These are phyloP conservation scores for Cygnus buccinator DNA, from an alignment of 2,113 vertebrate species.

Conservation along the genomic window DNA sequence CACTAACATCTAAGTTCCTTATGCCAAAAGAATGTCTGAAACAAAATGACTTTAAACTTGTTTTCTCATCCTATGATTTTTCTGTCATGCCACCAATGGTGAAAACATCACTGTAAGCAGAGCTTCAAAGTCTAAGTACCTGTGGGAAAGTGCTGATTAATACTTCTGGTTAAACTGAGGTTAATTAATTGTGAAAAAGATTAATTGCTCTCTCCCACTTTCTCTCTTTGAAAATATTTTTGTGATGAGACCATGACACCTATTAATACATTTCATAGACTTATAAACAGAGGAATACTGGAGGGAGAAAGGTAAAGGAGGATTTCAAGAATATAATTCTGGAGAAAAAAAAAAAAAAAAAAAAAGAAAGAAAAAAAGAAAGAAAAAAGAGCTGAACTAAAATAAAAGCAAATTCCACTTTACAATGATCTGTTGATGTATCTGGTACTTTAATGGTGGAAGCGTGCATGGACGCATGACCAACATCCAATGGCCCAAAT, in stretches of 20 bases:
- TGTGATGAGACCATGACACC: constrained; percentile 13
- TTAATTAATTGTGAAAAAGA: constrained; percentile 47
- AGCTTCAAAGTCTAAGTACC: background rate
- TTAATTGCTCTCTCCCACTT: constrained; percentile 19
- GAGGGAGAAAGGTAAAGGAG: background rate
- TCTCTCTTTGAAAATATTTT: background rate
- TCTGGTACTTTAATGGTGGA: background rate
- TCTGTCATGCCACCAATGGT: background rate
- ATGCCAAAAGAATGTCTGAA: background rate
- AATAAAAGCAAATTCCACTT: background rate
- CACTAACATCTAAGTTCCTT: background rate
- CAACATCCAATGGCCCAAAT: background rate
- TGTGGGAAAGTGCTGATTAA: constrained; percentile 14
- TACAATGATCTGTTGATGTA: background rate
- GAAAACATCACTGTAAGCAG: background rate
- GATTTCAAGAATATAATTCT: background rate
- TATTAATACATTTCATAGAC: constrained; percentile 23
- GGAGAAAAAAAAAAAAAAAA: background rate
- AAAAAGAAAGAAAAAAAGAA: too few species aligned
- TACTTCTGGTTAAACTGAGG: background rate
- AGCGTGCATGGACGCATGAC: background rate
- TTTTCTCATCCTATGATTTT: background rate
- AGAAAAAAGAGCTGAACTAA: background rate
- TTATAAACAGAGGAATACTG: constrained; percentile 17
- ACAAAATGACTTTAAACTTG: background rate